phyloP scores from a whole-genome alignment of 2,888 invertebrate genomes.

The Sminthurides aquaticus region DNA sequence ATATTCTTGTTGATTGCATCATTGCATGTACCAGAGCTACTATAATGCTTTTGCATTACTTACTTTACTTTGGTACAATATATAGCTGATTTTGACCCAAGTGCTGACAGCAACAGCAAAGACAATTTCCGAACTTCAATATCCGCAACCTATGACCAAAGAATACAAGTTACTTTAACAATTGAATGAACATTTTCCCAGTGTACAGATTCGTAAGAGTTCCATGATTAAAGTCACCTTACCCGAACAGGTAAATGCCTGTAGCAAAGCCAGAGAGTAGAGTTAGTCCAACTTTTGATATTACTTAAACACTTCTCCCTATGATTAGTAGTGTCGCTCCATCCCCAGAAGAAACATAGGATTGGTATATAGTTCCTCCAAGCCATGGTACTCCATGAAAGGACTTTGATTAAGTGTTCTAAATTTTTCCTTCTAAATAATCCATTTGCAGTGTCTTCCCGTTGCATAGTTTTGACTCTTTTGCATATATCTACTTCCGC shows the following conservation, averaged over 20 bases:
- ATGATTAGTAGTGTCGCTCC: background rate
- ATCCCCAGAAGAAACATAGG: background rate
- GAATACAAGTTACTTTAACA: background rate
- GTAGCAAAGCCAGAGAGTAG: constrained; percentile 15
- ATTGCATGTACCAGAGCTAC: too few relatives aligned
- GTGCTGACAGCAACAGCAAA: background rate
- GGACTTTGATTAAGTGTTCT: constrained; percentile 3
- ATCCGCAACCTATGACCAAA: background rate
- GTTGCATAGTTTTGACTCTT: background rate
- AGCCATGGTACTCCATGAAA: constrained; percentile 9
- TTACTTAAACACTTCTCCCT: background rate
- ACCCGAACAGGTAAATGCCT: constrained; percentile 13
- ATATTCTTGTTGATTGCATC: too few relatives aligned
- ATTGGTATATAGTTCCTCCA: constrained; percentile 12
- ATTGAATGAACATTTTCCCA: too few relatives aligned
- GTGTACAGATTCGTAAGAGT: too few relatives aligned
- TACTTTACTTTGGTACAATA: constrained; percentile 11
- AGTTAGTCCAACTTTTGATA: constrained; percentile 10
- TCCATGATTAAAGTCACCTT: too few relatives aligned
- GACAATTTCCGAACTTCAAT: background rate
- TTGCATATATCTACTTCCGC: constrained; percentile 2
- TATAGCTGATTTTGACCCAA: background rate
- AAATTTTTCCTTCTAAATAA: constrained; percentile 14
- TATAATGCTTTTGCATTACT: too few relatives aligned
- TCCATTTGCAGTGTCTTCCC: constrained; percentile 1